phyloP scores from a whole-genome alignment of 2,797 vertebrate genomes.

The Mus minutoides region DNA sequence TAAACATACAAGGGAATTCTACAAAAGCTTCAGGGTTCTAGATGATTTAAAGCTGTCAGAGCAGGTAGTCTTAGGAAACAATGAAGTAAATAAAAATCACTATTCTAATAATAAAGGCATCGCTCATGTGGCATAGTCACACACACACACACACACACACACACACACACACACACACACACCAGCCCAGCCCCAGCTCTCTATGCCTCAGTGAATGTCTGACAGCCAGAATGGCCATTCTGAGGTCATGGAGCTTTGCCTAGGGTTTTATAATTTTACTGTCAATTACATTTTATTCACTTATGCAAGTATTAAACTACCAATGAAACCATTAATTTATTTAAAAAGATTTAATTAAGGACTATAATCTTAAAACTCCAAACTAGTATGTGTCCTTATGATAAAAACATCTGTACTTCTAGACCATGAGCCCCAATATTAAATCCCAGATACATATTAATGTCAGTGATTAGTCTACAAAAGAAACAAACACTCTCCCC shows the following conservation, averaged over 20 bases:
- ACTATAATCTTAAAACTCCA: neutral
- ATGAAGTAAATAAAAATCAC: neutral
- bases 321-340: neutral
- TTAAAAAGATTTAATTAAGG: neutral
- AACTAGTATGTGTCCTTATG: slow-evolving; percentile 49
- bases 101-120: neutral
- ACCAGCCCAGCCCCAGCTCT: neutral
- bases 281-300: neutral
- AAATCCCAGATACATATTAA: slow-evolving; percentile 62
- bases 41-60: neutral
- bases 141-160: too few relatives aligned
- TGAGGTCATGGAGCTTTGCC: neutral
- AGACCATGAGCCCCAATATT: slow-evolving; percentile 77
- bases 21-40: neutral
- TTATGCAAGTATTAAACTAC: neutral
- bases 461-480: slow-evolving; percentile 55
- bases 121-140: neutral
- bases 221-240: neutral
- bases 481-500: slow-evolving; percentile 3
- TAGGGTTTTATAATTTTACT: neutral
- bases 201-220: neutral
- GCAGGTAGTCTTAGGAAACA: neutral
- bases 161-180: neutral
- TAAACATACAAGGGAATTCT: neutral
- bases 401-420: slow-evolving; percentile 83